phyloP scores from a whole-genome alignment of 2,888 invertebrate species.

The Nephrotoma flavescens region DNA sequence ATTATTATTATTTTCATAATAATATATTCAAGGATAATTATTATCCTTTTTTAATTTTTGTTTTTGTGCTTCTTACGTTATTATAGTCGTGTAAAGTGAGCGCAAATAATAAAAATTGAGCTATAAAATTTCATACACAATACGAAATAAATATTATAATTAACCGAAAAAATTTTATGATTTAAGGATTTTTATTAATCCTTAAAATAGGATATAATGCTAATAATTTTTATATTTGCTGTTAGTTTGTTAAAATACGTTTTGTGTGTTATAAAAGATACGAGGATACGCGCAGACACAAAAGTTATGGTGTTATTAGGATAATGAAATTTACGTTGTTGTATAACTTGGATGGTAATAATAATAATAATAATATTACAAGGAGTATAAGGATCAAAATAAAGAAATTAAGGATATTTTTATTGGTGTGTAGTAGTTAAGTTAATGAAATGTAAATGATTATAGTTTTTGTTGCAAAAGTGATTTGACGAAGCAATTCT shows the following conservation, averaged over 20 bases:
- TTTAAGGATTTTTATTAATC: background rate
- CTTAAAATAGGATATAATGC: background rate
- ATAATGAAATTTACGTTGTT: background rate
- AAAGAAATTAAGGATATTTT: background rate
- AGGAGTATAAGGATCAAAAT: background rate
- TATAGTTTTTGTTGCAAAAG: background rate
- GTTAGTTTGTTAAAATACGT: background rate
- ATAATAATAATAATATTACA: too few species aligned
- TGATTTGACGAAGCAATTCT: background rate
- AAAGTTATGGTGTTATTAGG: background rate
- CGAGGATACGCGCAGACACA: background rate
- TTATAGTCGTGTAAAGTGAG: background rate
- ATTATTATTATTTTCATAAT: background rate
- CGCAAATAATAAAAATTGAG: background rate
- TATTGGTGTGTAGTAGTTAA: background rate
- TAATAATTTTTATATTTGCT: background rate
- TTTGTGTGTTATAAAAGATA: too few species aligned
- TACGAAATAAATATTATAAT: background rate
- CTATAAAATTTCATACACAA: background rate
- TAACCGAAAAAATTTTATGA: background rate
- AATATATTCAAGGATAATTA: background rate
- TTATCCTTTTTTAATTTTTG: background rate
- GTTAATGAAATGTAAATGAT: background rate
- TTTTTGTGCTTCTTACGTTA: background rate
- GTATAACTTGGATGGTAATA: background rate